phyloP scores from a whole-genome alignment of 92 coral and sea anemone species.

The Hydrozoanthus gracilis region DNA sequence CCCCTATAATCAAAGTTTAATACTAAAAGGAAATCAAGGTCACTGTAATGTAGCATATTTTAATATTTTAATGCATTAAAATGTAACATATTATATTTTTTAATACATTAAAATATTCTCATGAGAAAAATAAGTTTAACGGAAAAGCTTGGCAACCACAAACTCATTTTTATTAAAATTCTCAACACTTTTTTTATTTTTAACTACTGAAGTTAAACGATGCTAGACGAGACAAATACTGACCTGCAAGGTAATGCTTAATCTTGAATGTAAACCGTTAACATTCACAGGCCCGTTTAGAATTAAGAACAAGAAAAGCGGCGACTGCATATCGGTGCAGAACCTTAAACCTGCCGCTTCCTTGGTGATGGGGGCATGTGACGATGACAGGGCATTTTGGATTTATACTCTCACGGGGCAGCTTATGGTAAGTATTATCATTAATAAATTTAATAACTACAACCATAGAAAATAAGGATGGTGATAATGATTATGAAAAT shows the following conservation, averaged over 20 bases:
- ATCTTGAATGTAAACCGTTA: too few species aligned
- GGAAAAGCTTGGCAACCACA: too few species aligned
- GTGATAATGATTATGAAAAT: too few species aligned
- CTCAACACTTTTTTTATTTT: not conserved
- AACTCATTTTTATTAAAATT: not conserved
- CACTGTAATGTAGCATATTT: too few species aligned
- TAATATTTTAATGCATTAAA: too few species aligned
- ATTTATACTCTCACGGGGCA: slow-evolving; percentile 38
- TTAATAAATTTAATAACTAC: too few species aligned
- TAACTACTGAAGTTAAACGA: not conserved
- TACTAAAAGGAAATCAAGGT: not conserved
- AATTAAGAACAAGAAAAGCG: slow-evolving; percentile 48
- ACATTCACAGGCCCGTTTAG: slow-evolving; percentile 18
- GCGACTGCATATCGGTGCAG: slow-evolving; percentile 34
- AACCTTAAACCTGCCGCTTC: not conserved
- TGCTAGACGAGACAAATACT: not conserved
- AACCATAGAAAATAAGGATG: too few species aligned
- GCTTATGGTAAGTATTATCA: not conserved
- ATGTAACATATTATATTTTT: too few species aligned
- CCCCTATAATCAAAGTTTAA: not conserved
- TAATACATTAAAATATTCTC: too few species aligned
- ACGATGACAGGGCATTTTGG: slow-evolving; percentile 30
- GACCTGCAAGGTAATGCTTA: not conserved
- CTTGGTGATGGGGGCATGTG: slow-evolving; percentile 37
- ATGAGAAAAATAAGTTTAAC: too few species aligned